Evolutionary conservation across 2,888 invertebrate species (phyloP), one percentile per base, ranked within the genome.

Genomic region (Scaptomyza caliginosa): DNA sequence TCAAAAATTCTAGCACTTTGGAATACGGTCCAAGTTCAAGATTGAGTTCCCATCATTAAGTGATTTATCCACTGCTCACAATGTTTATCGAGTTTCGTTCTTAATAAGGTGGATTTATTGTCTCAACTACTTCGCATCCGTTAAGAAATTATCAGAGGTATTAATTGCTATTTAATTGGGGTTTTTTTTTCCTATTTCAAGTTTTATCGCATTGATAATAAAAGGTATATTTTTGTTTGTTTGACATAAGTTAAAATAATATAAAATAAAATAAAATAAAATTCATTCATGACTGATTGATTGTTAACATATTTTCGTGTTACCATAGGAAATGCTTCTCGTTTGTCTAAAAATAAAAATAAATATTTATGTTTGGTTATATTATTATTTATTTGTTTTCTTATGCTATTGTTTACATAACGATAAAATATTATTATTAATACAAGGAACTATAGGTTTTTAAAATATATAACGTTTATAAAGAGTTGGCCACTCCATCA

Each of bases 401-500:
- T 21, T 40, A 40, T 11, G 7, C 16, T 16, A 34, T 7, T 34
- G 6, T 13, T 13, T 7, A 13, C 13, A 7, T 32, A 13, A 34
- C 13, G 5, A 13, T 6, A 16, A 2, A 6, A 5, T 10, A 10
- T n/a, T 21, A 10, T 13, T 11, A 16, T 3, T 17, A 3, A 40
- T 17, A 24, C 3, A 16, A 11, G n/a, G 16, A 16, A 4, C 10
- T 19, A 19, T 13, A 38, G 30, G 19, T 30, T 38, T 32, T 60
- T 86, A 89, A 56, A 85, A 89, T 52, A 90, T 65, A 65, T 83
- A 90, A 40, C 90, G 82, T 71, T 92, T 89, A 72, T 93, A 93
- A 10, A 91, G 89, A 28, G 92, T 92, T 11, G 93, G 90, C 92
- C 92, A 93, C 50, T 93, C 91, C 75, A 92, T 91, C 6, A 92